Conservation (phyloP, 2,113 vertebrate genomes). For the Cranoglanis bouderius region DNA sequence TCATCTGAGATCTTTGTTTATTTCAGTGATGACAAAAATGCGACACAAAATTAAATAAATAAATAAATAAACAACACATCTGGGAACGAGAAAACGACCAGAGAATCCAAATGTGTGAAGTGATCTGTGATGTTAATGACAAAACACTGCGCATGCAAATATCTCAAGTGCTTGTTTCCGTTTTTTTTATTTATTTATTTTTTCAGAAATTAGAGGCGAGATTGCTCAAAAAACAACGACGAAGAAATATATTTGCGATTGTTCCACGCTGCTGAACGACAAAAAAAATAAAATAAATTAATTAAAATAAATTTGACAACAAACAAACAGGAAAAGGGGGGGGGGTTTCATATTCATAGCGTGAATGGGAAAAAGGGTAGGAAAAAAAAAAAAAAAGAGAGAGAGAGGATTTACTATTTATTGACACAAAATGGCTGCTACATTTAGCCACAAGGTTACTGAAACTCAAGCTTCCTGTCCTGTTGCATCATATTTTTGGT, state of each 20-base stretch:
- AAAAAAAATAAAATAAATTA: too few species aligned
- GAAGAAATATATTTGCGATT: background rate
- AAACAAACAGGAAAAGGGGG: too few species aligned
- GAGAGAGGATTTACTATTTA: background rate
- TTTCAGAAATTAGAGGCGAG: background rate
- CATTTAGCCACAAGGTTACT: background rate
- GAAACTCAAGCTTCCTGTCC: background rate
- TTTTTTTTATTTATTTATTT: background rate
- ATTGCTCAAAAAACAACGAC: background rate
- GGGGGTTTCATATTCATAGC: too few species aligned
- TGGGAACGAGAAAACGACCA: background rate
- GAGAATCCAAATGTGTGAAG: background rate
- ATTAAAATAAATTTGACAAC: too few species aligned
- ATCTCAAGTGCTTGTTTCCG: background rate
- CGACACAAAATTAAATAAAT: background rate
- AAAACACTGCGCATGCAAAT: conserved; percentile 35
- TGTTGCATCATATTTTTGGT: background rate
- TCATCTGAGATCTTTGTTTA: background rate
- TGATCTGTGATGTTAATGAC: conserved; percentile 9
- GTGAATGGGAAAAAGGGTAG: background rate
- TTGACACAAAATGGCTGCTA: background rate
- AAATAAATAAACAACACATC: too few species aligned
- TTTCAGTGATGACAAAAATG: background rate
- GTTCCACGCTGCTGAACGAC: background rate
- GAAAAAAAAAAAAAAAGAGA: background rate